Evolutionary conservation across 2,797 vertebrate genomes (phyloP).

Genomic region (Phrynocephalus guinanensis): DNA sequence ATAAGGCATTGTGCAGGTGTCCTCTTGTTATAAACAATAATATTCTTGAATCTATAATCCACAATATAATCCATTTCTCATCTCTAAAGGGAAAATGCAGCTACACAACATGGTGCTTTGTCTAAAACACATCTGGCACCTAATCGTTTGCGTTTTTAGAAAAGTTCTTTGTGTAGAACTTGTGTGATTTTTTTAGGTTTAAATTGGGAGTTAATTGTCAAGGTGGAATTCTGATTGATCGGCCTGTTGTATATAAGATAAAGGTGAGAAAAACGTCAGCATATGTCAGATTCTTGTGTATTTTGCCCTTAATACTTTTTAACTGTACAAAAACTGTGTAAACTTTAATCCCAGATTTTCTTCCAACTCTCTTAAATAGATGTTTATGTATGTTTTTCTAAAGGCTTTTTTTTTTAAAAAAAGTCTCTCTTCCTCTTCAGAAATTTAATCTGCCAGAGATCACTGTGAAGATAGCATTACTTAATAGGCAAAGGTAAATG

Average conservation of each 20-base stretch:
- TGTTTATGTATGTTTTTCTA: background rate
- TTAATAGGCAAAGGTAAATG: background rate
- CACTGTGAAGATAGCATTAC: background rate
- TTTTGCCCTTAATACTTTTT: background rate
- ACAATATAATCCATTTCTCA: slow-evolving; percentile 66
- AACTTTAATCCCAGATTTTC: background rate
- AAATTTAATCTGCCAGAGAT: background rate
- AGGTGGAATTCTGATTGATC: slow-evolving; percentile 49
- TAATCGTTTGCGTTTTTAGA: slow-evolving; percentile 56
- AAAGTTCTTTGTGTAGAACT: slow-evolving; percentile 50
- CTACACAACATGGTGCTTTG: slow-evolving; percentile 32
- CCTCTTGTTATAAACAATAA: slow-evolving; percentile 67
- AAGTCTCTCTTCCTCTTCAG: too few relatives aligned
- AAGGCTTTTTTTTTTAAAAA: background rate
- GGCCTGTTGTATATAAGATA: slow-evolving; percentile 65
- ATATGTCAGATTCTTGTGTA: background rate
- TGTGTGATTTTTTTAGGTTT: slow-evolving; percentile 52
- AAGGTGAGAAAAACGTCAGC: slow-evolving; percentile 1
- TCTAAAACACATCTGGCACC: slow-evolving; percentile 50
- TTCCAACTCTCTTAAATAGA: background rate
- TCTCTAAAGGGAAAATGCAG: slow-evolving; percentile 64
- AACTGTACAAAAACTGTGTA: background rate
- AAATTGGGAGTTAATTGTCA: slow-evolving; percentile 45
- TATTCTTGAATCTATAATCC: slow-evolving; percentile 62
- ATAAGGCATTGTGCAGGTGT: slow-evolving; percentile 72